Base-by-base conservation (phyloP, 2,113 vertebrate species). In the Hiodon tergisus region DNA sequence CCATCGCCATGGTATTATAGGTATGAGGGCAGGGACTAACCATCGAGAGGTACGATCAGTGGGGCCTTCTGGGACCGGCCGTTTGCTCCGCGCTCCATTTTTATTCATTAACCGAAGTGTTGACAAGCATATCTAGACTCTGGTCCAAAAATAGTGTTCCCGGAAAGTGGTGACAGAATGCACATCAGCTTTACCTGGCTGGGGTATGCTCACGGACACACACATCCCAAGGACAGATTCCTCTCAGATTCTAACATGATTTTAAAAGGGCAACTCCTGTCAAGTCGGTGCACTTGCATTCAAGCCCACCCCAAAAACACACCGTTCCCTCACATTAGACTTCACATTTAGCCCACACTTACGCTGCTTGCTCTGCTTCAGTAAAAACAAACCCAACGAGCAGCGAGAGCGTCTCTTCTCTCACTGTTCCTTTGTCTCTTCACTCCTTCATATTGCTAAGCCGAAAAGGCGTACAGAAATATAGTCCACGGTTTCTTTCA, bases 91-190 rank as follows among this genome's bases (percentile, higher is more conserved):
- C 13, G 17, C 55, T 60, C 57, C 46, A 50, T 75, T 68, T 68
- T 75, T 75, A 68, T 75, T 75, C 53, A 59, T 75, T 59, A 67
- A 5, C 31, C 5, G 46, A 10, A 48, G 53, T 67, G 62, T 57
- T 9, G 73, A 59, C 14, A 67, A 51, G 73, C 73, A 75, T 67
- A 16, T 55, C 65, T 67, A 48, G 48, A n/a, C 31, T 31, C 65
- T 67, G 58, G 58, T 14, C 3, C 16, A 48, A 59, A 47, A 58
- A 71, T 6, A 59, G 50, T 14, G 46, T 50, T 48, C 48, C 5
- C 4, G 50, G 60, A 71, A 71, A 71, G 55, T 57, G 6, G 9
- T 11, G 14, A 59, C 4, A 50, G 48, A 59, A 65, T 8, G n/a
- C 9, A 46, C 17, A 46, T 7, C 16, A 10, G 62, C 17, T 65